Base-by-base conservation (phyloP, 1,140 invertebrate genomes). In the Portunus trituberculatus region DNA sequence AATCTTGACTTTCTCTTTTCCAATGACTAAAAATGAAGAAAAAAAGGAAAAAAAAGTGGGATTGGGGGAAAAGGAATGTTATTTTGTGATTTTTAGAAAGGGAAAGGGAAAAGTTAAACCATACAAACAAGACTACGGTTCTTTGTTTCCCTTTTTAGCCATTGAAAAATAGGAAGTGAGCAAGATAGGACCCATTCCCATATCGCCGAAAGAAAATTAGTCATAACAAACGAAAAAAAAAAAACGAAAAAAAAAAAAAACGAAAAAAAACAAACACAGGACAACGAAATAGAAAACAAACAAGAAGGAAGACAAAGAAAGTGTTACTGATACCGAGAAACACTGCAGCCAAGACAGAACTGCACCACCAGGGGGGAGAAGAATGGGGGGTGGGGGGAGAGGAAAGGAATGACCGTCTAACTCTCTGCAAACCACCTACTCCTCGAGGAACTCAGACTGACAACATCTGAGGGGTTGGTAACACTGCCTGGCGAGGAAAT, bases 181-280 rank as follows among this genome's bases (percentile, higher is more conserved):
- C 52, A 59, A 59, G 52, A 59, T 20, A 59, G 86, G 45, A 87
- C 92, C 94, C 91, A 83, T 95, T 92, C 94, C 94, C 94, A 95
- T 95, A 95, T 95, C 94, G 94, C 94, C 94, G 94, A 89, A 92
- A 92, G 84, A 90, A 82, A 91, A 82, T 92, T 88, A 87, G 31
- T 20, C 46, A 93, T 25, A 67, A 82, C 88, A 82, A 39, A 95
- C 32, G 29, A 39, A 92, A 52, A 82, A 39, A 95, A 59, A 31
- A 39, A 92, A 52, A 83, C 29, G 46, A 91, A 45, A 45, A 59
- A 16, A 82, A 86, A 86, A 25, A 39, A 86, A 93, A 87, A 87
- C 7, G 39, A 3, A 14, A 46, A 82, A 32, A 16, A 92, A 32
- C n/a, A n/a, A 76, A 67, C 52, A 67, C 39, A 52, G 39, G 45